phyloP scores from a whole-genome alignment of 92 coral and sea anemone species.

The Ricordea florida region DNA sequence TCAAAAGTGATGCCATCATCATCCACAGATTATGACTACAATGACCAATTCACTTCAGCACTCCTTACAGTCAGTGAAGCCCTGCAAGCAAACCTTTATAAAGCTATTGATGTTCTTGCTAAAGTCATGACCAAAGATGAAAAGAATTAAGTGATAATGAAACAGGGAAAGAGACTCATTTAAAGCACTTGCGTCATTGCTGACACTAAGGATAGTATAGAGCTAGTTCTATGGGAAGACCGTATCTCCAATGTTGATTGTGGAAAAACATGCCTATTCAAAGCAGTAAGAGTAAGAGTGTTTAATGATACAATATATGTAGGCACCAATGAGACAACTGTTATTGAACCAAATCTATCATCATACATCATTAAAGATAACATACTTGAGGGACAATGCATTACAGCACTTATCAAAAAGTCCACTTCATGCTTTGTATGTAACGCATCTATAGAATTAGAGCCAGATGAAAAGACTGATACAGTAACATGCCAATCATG shows the following conservation, averaged over 20 bases:
- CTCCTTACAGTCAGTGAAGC: conserved; percentile 52
- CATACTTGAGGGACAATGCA: conserved; percentile 58
- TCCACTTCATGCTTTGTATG: conserved; percentile 61
- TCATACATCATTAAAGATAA: conserved; percentile 55
- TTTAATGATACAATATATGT: conserved; percentile 53
- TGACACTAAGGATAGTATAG: conserved; percentile 54
- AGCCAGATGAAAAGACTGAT: conserved; percentile 23
- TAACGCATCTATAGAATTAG: conserved; percentile 50
- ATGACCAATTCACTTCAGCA: conserved; percentile 44
- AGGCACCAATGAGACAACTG: conserved; percentile 62
- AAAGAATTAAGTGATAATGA: conserved; percentile 43
- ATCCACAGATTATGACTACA: conserved; percentile 34
- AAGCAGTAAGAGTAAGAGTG: conserved; percentile 49
- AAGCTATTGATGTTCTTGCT: conserved; percentile 57
- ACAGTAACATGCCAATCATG: conserved; percentile 44
- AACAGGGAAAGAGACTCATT: conserved; percentile 55
- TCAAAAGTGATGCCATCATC: conserved; percentile 58
- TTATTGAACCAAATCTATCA: conserved; percentile 49
- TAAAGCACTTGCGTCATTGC: conserved; percentile 46
- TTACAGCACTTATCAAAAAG: conserved; percentile 61
- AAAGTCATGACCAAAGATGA: conserved; percentile 56
- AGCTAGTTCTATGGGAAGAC: conserved; percentile 61
- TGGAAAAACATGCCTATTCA: conserved; percentile 51
- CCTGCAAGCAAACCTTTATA: conserved; percentile 48
- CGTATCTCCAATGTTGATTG: conserved; percentile 52